These are phyloP conservation scores for Drosophila asahinai DNA, from an alignment of 1,140 invertebrate species.

Conservation along the genomic window DNA sequence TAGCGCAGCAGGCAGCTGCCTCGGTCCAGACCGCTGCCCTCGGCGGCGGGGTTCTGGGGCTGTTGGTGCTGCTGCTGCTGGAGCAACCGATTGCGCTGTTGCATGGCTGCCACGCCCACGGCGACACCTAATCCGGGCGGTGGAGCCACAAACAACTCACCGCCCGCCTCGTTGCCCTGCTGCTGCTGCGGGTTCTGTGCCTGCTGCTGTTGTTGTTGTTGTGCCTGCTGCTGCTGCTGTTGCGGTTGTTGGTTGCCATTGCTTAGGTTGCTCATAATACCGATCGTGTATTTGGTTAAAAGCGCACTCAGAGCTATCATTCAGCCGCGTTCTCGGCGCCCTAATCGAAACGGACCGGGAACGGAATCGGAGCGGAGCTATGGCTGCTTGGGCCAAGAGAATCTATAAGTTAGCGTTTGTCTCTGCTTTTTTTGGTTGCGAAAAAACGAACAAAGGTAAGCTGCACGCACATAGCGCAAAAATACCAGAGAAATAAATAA, in stretches of 20 bases:
- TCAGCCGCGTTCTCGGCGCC: conserved; percentile 63
- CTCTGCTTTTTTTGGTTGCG: neutral
- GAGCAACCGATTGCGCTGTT: conserved; percentile 56
- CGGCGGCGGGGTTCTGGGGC: conserved; percentile 75
- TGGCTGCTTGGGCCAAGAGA: conserved; percentile 12
- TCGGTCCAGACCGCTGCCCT: conserved; percentile 75
- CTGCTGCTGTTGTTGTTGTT: conserved; percentile 48
- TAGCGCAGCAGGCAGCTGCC: conserved; percentile 89
- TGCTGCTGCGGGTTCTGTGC: conserved; percentile 31
- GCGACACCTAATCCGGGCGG: conserved; percentile 61
- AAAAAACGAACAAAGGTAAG: neutral
- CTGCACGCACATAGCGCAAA: no score
- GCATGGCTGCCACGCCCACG: conserved; percentile 53
- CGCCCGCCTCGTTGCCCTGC: conserved; percentile 43
- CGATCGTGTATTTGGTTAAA: conserved; percentile 78
- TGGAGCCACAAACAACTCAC: conserved; percentile 33
- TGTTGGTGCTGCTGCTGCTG: conserved; percentile 47
- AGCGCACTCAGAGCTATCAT: conserved; percentile 82
- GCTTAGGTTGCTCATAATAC: conserved; percentile 84
- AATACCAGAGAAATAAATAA: no score
- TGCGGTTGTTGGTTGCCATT: conserved; percentile 72
- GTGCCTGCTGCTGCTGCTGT: conserved; percentile 42
- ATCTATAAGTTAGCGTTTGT: conserved; percentile 14
- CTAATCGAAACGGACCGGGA: conserved; percentile 39
- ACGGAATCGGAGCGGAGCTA: conserved; percentile 10